Conservation (phyloP, 2,888 invertebrate species). For the Drosophila prolongata region DNA sequence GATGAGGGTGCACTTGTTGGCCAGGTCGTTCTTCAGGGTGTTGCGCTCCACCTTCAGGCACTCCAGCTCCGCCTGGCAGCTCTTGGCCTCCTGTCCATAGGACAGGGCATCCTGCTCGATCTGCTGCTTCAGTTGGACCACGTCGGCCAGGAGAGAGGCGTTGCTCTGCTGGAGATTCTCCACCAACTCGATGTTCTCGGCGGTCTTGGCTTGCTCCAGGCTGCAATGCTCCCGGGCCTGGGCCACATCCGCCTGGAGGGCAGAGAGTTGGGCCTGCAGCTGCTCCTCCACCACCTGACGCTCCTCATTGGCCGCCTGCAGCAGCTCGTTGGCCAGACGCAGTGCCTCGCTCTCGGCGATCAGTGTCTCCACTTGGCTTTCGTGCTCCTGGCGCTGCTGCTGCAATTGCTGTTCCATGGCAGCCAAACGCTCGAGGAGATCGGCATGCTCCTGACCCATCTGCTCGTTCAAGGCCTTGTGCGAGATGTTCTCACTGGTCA, state of each 20-base stretch:
- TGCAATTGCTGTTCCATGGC: constrained; percentile 71
- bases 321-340: constrained; percentile 61
- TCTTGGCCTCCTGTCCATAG: constrained; percentile 81
- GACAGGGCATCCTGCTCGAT: constrained; percentile 81
- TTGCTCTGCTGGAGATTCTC: constrained; percentile 79
- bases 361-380: constrained; percentile 64
- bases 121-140: constrained; percentile 77
- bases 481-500: constrained; percentile 71
- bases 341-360: constrained; percentile 70
- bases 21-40: constrained; percentile 81
- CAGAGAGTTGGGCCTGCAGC: constrained; percentile 49
- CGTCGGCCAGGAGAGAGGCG: constrained; percentile 67
- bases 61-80: constrained; percentile 80
- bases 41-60: constrained; percentile 81
- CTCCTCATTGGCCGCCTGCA: constrained; percentile 55
- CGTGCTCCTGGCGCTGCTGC: constrained; percentile 69
- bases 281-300: constrained; percentile 55
- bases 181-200: constrained; percentile 69
- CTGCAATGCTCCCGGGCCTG: constrained; percentile 67
- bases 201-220: constrained; percentile 63
- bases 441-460: constrained; percentile 62
- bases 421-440: constrained; percentile 62
- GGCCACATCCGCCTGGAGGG: constrained; percentile 67
- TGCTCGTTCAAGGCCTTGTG: constrained; percentile 77
- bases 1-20: constrained; percentile 83